These are phyloP conservation scores for Cossypha dichroa DNA, from an alignment of 2,797 vertebrate species.

Conservation along the genomic window DNA sequence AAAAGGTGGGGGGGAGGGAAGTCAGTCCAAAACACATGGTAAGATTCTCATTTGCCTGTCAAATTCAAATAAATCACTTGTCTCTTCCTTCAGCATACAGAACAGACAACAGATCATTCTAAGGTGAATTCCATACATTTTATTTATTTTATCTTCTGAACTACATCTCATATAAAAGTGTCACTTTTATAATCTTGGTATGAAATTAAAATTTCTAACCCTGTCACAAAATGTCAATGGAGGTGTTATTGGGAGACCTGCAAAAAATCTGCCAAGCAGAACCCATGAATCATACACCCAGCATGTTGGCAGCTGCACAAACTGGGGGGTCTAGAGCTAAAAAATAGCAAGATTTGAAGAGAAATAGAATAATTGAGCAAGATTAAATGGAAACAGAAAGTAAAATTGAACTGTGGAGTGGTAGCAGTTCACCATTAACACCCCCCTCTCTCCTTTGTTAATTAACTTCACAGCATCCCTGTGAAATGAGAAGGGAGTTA, in stretches of 20 bases:
- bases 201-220: background rate
- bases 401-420: background rate
- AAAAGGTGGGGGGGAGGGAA: background rate
- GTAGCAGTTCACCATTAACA: background rate
- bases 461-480: slow-evolving; percentile 24
- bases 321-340: background rate
- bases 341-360: background rate
- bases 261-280: background rate
- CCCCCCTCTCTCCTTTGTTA: background rate
- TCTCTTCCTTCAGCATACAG: background rate
- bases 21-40: background rate
- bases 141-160: background rate
- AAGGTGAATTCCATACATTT: background rate
- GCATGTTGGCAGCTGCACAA: background rate
- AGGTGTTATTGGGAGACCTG: background rate
- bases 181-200: background rate
- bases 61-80: background rate
- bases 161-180: background rate
- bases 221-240: background rate
- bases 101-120: background rate
- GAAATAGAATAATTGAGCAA: background rate
- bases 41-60: slow-evolving; percentile 11
- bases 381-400: background rate
- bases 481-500: background rate
- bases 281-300: background rate